A percentile compares a stretch with the other conserved stretches of the same genome.
Conservation (phyloP, 2,113 vertebrate species). For the Gila orcuttii region DNA sequence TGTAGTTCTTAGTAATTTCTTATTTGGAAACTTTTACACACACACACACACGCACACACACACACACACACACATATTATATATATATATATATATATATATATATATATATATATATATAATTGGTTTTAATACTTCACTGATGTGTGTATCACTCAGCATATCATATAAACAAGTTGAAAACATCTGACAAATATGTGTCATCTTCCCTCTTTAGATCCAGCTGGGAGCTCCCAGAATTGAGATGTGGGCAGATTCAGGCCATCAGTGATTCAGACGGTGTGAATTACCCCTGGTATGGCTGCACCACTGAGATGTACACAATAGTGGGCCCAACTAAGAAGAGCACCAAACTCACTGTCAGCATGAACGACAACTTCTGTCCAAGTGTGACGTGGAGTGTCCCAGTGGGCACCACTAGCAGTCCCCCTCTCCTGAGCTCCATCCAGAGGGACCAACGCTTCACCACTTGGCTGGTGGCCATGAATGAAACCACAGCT, state of each 20-base stretch:
- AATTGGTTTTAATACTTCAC: neutral
- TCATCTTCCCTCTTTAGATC: slow-evolving; percentile 73
- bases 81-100: too few species aligned
- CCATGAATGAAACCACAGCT: slow-evolving; percentile 77
- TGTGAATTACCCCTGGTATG: slow-evolving; percentile 89
- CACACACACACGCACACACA: too few species aligned
- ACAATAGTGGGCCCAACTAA: slow-evolving; percentile 85
- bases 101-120: too few species aligned
- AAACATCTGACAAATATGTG: neutral
- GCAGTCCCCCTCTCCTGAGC: slow-evolving; percentile 82
- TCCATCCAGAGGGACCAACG: slow-evolving; percentile 84
- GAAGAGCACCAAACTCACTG: slow-evolving; percentile 81
- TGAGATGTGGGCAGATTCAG: slow-evolving; percentile 80
- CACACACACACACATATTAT: too few species aligned
- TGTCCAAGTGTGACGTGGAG: slow-evolving; percentile 90
- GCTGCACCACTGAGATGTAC: slow-evolving; percentile 86
- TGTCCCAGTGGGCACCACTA: slow-evolving; percentile 79
- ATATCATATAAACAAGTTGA: neutral
- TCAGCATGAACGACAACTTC: slow-evolving; percentile 92
- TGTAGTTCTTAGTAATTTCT: neutral
- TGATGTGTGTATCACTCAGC: neutral
- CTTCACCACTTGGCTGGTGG: slow-evolving; percentile 90
- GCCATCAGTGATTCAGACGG: slow-evolving; percentile 88
- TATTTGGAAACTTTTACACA: neutral
- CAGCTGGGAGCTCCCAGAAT: slow-evolving; percentile 87